Conservation (phyloP, 2,113 vertebrate genomes). For the Oreocharis arfaki region DNA sequence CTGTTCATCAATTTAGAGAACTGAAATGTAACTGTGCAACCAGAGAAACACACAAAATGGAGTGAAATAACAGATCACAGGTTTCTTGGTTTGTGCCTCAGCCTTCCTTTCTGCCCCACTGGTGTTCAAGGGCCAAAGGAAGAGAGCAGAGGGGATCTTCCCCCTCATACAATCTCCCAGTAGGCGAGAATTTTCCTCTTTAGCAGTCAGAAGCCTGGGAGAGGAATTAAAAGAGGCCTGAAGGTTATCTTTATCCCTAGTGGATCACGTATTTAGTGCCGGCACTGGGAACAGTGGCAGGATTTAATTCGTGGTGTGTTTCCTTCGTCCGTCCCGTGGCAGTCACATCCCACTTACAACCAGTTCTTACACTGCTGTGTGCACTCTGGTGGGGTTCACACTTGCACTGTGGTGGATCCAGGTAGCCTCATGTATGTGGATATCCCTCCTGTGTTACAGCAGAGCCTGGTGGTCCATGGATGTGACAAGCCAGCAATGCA, state of each 20-base stretch:
- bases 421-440: accelerated
- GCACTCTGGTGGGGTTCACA: neutral
- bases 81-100: neutral
- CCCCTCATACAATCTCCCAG: neutral
- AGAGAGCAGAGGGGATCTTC: neutral
- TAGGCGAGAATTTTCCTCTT: neutral
- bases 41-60: neutral
- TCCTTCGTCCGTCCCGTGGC: neutral
- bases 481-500: neutral
- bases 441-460: neutral
- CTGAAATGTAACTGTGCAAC: neutral
- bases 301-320: neutral
- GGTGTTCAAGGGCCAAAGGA: neutral
- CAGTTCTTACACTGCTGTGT: accelerated
- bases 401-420: neutral
- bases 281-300: neutral
- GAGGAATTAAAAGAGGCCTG: neutral
- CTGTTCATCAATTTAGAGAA: neutral
- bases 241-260: neutral
- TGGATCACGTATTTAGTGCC: neutral
- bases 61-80: neutral
- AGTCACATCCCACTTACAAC: neutral
- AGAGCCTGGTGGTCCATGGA: neutral
- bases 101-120: neutral
- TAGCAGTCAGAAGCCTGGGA: neutral